Evolutionary conservation across 1,140 invertebrate species (phyloP), one percentile per base, ranked within the genome.

Genomic region (Agraylea sexmaculata): DNA sequence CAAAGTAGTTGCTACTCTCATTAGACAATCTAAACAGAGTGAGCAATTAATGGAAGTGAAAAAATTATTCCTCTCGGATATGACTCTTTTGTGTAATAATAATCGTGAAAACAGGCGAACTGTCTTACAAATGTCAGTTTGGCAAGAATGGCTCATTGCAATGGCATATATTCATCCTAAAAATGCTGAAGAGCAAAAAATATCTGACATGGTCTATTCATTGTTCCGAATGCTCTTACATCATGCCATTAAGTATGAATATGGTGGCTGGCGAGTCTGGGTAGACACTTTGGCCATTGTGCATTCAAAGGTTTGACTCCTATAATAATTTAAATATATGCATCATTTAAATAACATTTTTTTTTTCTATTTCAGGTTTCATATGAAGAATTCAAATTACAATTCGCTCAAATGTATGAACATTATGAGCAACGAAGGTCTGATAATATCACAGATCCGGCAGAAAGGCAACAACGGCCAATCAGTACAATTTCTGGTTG

Each of bases 191-290:
- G 89, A 98, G 59, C 87, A 94, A 54, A 90, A 95, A 62, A 85
- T 97, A 32, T 94, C 89, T 1, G 93, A 97, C 54, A 94, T 98
- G 86, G 93, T 99, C 13, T 97, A 97, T 62, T 87, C 90, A 1
- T 67, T 99, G 37, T 99, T 99, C 67, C 51, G 66, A 8, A 96
- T 98, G 87, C 68, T 99, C 16, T 66, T 99, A 3, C 94, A 98
- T 65, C 96, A 99, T 62, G 96, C 96, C 11, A 96, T 99, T 40
- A 97, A 98, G 60, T 89, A 90, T 55, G 96, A 99, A 65, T 99
- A 96, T 57, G 95, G 96, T n/a, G 96, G 96, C 8, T 99, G 96
- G 96, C 70, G 96, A 49, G 96, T 99, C 7, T 99, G 96, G 95
- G 95, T 99, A 5, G 96, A 99, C 60, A 99, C 95, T 0, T 59